Percentiles rank a stretch among this genome's conserved stretches.
phyloP scores from a whole-genome alignment of 2,888 invertebrate genomes.

The Thecocarcelia acutangulata region DNA sequence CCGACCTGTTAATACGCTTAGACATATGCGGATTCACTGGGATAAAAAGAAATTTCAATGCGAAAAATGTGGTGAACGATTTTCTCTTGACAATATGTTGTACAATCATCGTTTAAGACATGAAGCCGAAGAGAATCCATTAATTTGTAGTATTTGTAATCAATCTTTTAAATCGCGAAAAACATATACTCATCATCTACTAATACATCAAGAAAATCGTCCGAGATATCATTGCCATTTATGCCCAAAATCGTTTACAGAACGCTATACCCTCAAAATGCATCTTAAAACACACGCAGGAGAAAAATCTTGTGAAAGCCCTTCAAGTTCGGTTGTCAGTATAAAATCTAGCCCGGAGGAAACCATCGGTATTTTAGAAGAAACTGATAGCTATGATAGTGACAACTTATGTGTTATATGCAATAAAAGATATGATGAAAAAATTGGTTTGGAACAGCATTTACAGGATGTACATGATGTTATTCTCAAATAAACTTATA shows the following conservation, averaged over 20 bases:
- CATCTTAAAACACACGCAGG: slow-evolving; percentile 76
- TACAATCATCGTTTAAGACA: slow-evolving; percentile 79
- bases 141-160: slow-evolving; percentile 78
- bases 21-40: slow-evolving; percentile 80
- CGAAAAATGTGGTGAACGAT: slow-evolving; percentile 79
- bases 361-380: slow-evolving; percentile 71
- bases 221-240: slow-evolving; percentile 77
- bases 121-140: slow-evolving; percentile 79
- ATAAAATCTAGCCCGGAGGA: slow-evolving; percentile 62
- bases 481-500: slow-evolving; percentile 72
- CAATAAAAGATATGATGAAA: slow-evolving; percentile 74
- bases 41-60: slow-evolving; percentile 80
- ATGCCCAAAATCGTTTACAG: slow-evolving; percentile 79
- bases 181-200: slow-evolving; percentile 78
- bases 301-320: slow-evolving; percentile 19
- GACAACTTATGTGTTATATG: slow-evolving; percentile 75
- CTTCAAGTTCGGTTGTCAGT: slow-evolving; percentile 2
- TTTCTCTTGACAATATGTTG: slow-evolving; percentile 78
- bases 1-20: slow-evolving; percentile 77
- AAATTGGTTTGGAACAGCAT: slow-evolving; percentile 75
- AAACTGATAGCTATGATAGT: slow-evolving; percentile 41
- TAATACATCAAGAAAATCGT: slow-evolving; percentile 78
- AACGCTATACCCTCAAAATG: slow-evolving; percentile 79
- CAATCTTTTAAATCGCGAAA: slow-evolving; percentile 79
- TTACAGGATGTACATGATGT: slow-evolving; percentile 77